Percentiles rank a stretch among this genome's conserved stretches.
phyloP scores from a whole-genome alignment of 2,113 vertebrate species.

The Thalassoma bifasciatum region DNA sequence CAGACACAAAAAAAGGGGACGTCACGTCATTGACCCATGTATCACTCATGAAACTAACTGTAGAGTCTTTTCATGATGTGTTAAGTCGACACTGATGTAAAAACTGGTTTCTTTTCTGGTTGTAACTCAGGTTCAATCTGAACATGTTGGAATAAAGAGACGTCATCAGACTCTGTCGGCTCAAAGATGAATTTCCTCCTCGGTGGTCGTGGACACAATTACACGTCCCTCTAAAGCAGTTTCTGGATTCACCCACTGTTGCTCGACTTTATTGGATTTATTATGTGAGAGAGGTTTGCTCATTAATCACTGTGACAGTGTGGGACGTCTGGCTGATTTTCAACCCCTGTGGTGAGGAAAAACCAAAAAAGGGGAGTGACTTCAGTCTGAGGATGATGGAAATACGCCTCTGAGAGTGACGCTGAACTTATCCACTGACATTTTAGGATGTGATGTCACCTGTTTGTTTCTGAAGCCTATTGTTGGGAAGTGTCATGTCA shows the following conservation, averaged over 20 bases:
- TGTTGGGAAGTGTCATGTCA: too few species aligned
- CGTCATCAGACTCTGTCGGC: conserved; percentile 38
- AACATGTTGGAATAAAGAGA: neutral
- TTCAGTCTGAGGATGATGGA: too few species aligned
- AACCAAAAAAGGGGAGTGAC: neutral
- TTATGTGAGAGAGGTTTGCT: neutral
- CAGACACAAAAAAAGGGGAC: too few species aligned
- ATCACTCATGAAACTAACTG: too few species aligned
- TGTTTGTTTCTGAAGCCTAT: too few species aligned
- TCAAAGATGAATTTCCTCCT: conserved; percentile 51
- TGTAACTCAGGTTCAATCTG: neutral
- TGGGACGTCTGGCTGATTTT: conserved; percentile 6
- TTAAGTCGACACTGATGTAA: too few species aligned
- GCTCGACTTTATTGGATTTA: conserved; percentile 59
- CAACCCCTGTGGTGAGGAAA: neutral
- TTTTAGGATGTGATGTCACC: too few species aligned
- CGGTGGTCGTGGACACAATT: conserved; percentile 40
- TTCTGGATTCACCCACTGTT: conserved; percentile 34
- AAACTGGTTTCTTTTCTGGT: too few species aligned
- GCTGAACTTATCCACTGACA: too few species aligned
- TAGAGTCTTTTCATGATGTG: too few species aligned
- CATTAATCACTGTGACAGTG: conserved; percentile 38
- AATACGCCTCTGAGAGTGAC: too few species aligned
- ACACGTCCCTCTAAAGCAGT: conserved; percentile 25
- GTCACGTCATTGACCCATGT: too few species aligned